A percentile compares a stretch with the other conserved stretches of the same genome.
These are phyloP conservation scores for Andricus curvator DNA, from an alignment of 2,888 invertebrate species.

Conservation along the genomic window DNA sequence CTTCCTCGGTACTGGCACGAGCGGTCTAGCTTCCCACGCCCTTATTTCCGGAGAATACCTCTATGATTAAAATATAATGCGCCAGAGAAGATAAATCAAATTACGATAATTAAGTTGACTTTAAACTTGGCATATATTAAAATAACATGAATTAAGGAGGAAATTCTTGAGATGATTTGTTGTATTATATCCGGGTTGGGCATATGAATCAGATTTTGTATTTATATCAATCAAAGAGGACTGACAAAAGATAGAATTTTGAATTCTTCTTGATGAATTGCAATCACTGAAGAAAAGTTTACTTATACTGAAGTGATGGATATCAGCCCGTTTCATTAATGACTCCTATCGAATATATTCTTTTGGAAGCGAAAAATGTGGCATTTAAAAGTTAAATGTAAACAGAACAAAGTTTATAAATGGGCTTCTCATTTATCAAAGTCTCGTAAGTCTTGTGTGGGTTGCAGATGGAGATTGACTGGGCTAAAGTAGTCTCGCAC, in stretches of 20 bases:
- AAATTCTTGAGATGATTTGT: not conserved
- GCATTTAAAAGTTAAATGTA: slow-evolving; percentile 34
- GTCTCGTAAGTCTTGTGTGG: slow-evolving; percentile 26
- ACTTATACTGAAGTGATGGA: not conserved
- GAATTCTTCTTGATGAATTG: slow-evolving; percentile 4
- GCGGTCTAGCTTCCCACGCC: slow-evolving; percentile 16
- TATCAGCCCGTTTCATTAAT: not conserved
- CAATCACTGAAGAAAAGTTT: not conserved
- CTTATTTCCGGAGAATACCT: slow-evolving; percentile 21
- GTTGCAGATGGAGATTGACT: slow-evolving; percentile 28
- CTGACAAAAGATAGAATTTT: not conserved
- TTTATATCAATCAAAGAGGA: not conserved
- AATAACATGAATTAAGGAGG: not conserved
- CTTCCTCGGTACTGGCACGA: not conserved
- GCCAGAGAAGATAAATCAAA: not conserved
- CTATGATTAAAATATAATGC: slow-evolving; percentile 20
- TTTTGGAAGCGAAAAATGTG: slow-evolving; percentile 29
- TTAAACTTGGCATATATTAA: not conserved
- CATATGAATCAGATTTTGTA: not conserved
- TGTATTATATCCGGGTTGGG: not conserved
- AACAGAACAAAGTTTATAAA: slow-evolving; percentile 38
- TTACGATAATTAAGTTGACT: slow-evolving; percentile 16
- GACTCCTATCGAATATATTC: not conserved
- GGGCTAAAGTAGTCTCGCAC: slow-evolving; percentile 21
- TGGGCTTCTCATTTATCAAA: slow-evolving; percentile 38